Conservation (phyloP, 2,113 vertebrate genomes). For the Crotalus tigris region DNA sequence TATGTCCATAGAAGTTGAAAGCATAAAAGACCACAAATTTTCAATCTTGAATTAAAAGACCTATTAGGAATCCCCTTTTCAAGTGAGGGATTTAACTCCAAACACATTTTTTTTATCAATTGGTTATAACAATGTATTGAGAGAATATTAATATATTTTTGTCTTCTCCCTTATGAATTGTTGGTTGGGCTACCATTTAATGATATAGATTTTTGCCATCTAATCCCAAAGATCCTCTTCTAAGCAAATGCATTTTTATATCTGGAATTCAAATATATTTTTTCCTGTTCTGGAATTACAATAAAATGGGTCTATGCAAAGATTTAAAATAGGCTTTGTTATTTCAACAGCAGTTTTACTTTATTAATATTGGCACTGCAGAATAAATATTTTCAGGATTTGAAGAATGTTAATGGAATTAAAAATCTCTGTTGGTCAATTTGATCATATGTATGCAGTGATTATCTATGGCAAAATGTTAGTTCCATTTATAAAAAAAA, state of each 20-base stretch:
- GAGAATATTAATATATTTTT: background rate
- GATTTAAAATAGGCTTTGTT: background rate
- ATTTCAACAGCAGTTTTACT: background rate
- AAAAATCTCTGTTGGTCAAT: background rate
- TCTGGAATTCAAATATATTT: background rate
- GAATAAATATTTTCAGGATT: background rate
- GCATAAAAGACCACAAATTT: background rate
- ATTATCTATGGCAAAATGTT: background rate
- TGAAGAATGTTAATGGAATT: background rate
- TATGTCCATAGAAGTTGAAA: background rate
- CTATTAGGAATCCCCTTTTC: background rate
- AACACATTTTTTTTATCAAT: background rate
- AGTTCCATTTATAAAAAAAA: background rate
- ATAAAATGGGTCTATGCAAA: background rate
- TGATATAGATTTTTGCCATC: background rate
- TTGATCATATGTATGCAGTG: background rate
- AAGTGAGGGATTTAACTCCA: background rate
- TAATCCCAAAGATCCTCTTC: background rate
- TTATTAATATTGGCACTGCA: background rate
- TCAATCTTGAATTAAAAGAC: background rate
- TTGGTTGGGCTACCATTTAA: slow-evolving; percentile 4
- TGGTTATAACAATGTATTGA: slow-evolving; percentile 9
- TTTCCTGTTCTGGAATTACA: background rate
- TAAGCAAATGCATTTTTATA: background rate
- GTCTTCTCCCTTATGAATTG: background rate